Base-by-base conservation (phyloP, 2,888 invertebrate species). In the Leistus spinibarbis region DNA sequence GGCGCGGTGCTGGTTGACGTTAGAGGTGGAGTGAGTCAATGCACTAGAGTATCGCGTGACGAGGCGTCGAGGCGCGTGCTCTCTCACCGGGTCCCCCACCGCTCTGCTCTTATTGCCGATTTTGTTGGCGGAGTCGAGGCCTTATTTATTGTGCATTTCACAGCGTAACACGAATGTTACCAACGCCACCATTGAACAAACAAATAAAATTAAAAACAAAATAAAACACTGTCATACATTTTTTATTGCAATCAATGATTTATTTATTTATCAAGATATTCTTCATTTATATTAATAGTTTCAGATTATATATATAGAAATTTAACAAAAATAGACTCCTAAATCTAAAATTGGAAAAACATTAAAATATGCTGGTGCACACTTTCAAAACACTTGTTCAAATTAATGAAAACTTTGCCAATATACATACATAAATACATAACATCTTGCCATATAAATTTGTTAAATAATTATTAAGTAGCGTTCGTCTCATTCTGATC, bases 11-110 rank as follows among this genome's bases (percentile, higher is more conserved):
- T 67, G 9, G 60, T 40, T 57, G 73, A 67, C 67, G 67, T 67
- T 73, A 16, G 40, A 62, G 67, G 54, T 67, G 73, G 62, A 73
- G 54, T 73, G 73, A 73, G 73, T 73, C 73, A 73, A 67, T 73
- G 23, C 22, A 66, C 40, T 64, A 64, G 64, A 64, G 73, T 63
- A 72, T 72, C 72, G 72, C 72, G 72, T 72, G 72, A 72, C 72
- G 24, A 27, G 16, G 24, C 23, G 16, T 16, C 23, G 66, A 17
- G 66, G 66, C 66, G 66, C 53, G 66, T 66, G 53, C 66, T 27
- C 64, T n/a, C 23, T 13, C 64, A 5, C 16, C 17, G 10, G 19
- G 16, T 19, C 24, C 66, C 66, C 66, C 66, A 66, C 66, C 16
- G 64, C 54, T 64, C 40, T 62, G 53, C 53, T 40, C 60, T 1